Evolutionary conservation across 2,113 vertebrate genomes (phyloP).

Genomic region (Tachuris rubrigastra): DNA sequence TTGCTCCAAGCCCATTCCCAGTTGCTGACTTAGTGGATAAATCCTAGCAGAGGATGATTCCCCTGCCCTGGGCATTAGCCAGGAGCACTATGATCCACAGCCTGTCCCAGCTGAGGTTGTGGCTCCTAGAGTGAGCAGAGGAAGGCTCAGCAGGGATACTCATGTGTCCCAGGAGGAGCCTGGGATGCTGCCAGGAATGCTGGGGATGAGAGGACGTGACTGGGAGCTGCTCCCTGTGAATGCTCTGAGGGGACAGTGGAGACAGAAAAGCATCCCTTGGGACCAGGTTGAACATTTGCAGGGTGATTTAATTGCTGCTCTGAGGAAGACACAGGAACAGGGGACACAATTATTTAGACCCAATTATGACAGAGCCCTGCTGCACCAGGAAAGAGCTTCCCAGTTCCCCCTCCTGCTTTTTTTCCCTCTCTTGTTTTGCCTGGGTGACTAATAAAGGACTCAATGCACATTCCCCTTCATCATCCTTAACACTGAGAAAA

Average conservation of each 20-base stretch:
- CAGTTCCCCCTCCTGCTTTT: background rate
- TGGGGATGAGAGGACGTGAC: background rate
- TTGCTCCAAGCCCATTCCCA: background rate
- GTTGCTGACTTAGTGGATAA: background rate
- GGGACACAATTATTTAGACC: background rate
- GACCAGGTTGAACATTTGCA: background rate
- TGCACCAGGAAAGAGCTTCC: background rate
- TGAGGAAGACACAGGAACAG: background rate
- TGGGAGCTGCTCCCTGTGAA: background rate
- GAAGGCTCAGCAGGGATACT: background rate
- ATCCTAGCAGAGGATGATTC: background rate
- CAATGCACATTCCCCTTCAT: background rate
- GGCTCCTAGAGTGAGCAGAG: background rate
- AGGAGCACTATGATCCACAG: fast-evolving
- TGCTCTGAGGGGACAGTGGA: background rate
- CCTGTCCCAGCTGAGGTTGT: fast-evolving
- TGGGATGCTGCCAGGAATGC: no score
- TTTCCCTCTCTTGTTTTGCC: background rate
- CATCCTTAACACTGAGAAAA: fast-evolving
- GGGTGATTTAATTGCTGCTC: background rate
- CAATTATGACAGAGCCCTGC: background rate
- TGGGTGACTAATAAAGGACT: no score
- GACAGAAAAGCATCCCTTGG: no score
- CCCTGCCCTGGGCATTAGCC: background rate
- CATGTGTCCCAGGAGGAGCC: background rate